These are phyloP conservation scores for Chaetodon auriga DNA, from an alignment of 2,113 vertebrate species.

Conservation along the genomic window DNA sequence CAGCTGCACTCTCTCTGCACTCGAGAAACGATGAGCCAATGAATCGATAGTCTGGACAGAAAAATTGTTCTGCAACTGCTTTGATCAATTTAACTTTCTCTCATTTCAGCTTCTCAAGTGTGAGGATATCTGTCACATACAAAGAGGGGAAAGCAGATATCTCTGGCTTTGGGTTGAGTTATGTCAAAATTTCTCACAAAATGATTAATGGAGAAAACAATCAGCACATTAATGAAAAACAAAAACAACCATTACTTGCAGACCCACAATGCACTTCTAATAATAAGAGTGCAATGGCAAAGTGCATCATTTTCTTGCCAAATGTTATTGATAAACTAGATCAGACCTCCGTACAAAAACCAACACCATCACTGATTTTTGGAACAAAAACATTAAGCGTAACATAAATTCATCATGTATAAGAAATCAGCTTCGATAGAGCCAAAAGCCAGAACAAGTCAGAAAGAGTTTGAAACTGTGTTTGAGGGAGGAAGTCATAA, in stretches of 20 bases:
- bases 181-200: neutral
- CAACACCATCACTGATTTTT: neutral
- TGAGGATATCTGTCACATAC: neutral
- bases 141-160: neutral
- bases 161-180: neutral
- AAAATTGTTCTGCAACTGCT: too few relatives aligned
- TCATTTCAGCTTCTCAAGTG: neutral
- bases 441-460: neutral
- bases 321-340: neutral
- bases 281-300: too few relatives aligned
- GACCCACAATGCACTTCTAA: too few relatives aligned
- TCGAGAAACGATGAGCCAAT: neutral
- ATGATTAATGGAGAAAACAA: neutral
- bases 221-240: too few relatives aligned
- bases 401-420: neutral
- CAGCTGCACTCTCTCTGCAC: neutral
- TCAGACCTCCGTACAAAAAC: neutral
- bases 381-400: neutral
- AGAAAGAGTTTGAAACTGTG: constrained; percentile 2
- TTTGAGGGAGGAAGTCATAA: constrained; percentile 8
- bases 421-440: neutral
- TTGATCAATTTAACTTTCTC: neutral
- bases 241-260: neutral
- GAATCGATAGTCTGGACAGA: neutral
- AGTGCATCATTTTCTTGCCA: neutral